These are phyloP conservation scores for Acrocephalus kingi DNA, from an alignment of 2,113 vertebrate species.

Conservation along the genomic window DNA sequence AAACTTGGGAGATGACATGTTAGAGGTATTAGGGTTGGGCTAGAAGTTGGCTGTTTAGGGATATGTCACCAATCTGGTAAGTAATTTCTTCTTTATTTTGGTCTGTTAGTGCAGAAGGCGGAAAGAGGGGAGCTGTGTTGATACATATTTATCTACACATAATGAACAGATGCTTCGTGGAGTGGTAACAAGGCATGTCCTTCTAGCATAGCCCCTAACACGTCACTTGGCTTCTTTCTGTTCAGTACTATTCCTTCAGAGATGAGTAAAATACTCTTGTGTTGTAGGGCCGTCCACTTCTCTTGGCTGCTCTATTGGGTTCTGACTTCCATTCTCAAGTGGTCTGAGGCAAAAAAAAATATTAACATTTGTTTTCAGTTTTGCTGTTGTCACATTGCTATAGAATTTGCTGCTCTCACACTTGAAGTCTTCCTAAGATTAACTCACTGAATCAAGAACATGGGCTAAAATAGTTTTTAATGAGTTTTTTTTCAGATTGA, in stretches of 20 bases:
- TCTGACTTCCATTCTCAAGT: conserved; percentile 1
- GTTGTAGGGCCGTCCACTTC: not conserved
- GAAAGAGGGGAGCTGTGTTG: not conserved
- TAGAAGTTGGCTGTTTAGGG: not conserved
- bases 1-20: not conserved
- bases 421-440: not conserved
- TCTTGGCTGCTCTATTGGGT: not conserved
- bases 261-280: not conserved
- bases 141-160: not conserved
- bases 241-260: not conserved
- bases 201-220: not conserved
- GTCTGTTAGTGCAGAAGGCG: not conserved
- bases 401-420: not conserved
- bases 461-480: conserved; percentile 16
- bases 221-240: not conserved
- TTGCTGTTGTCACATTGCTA: not conserved
- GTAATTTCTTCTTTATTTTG: not conserved
- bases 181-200: not conserved
- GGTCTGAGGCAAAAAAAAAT: not conserved
- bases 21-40: not conserved
- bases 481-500: conserved; percentile 21
- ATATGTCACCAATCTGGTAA: not conserved
- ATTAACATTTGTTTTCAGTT: not conserved
- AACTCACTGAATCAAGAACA: not conserved
- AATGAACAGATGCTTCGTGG: not conserved